Evolutionary conservation across 1,140 invertebrate genomes (phyloP), one percentile per base, ranked within the genome.

Genomic region (Acyrthosiphon pisum): DNA sequence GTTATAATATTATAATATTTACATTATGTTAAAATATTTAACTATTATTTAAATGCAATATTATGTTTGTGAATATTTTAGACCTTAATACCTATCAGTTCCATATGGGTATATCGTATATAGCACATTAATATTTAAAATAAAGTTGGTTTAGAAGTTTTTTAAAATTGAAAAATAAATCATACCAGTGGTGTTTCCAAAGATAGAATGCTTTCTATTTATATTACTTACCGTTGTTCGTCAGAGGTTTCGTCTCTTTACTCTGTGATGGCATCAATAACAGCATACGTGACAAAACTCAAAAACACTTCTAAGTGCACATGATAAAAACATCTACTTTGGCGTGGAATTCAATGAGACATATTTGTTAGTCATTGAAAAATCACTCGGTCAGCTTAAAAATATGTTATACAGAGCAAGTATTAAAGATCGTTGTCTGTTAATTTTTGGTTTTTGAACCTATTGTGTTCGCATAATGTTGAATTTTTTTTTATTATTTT

Each of bases 201-300:
- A 0, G 0, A 46, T 7, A 41, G 26, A 44, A 44, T 11, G 35
- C 22, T 53, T 23, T 89, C 48, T 53, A 46, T 88, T 88, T 88
- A 84, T n/a, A 41, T 84, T 44, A 84, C 37, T 26, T 53, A 90
- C 23, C 35, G 14, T 56, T 50, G 37, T 60, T 41, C 26, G 37
- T 90, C 53, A 30, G 26, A 60, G 8, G 46, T 50, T 88, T 50
- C 46, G 20, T 56, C 30, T 48, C 46, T 87, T 22, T 46, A 87
- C 3, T 48, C 18, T 87, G 30, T 87, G 35, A 56, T 26, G 35
- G 23, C 26, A 90, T 90, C 50, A 60, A 90, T 60, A 90, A 90
- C 37, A 60, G 26, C 14, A 37, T 60, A 90, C 88, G 88, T 90
- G 88, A 90, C 88, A 90, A 41, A 60, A 60, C 88, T 46, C 8